Percentiles rank a stretch among this genome's conserved stretches.
Evolutionary conservation across 2,888 invertebrate species (phyloP).

Genomic region (Toxonevra muliebris): DNA sequence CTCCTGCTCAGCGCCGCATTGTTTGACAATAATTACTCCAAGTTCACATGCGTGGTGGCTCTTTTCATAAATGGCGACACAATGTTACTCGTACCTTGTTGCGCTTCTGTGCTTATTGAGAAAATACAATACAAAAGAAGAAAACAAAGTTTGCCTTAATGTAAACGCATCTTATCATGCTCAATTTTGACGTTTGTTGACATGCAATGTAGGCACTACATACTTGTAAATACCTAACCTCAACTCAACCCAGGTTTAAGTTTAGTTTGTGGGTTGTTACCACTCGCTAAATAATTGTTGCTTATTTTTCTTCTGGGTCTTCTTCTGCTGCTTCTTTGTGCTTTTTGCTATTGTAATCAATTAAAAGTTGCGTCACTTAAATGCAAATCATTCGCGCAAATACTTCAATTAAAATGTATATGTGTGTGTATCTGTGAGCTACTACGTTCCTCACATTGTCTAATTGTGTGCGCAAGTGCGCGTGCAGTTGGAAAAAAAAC

Average conservation of each 20-base stretch:
- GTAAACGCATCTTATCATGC: slow-evolving; percentile 11
- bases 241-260: slow-evolving; percentile 20
- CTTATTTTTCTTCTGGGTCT: slow-evolving; percentile 37
- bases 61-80: slow-evolving; percentile 12
- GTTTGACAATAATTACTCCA: slow-evolving; percentile 30
- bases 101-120: slow-evolving; percentile 8
- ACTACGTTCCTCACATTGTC: neutral
- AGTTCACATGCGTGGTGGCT: slow-evolving; percentile 30
- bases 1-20: slow-evolving; percentile 18
- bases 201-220: slow-evolving; percentile 26
- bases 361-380: slow-evolving; percentile 46
- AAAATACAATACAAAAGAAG: slow-evolving; percentile 34
- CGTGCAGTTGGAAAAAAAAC: slow-evolving; percentile 13
- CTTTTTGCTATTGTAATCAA: slow-evolving; percentile 41
- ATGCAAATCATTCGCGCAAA: slow-evolving; percentile 36
- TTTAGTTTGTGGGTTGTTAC: too few species aligned
- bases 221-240: too few species aligned
- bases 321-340: slow-evolving; percentile 13
- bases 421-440: neutral
- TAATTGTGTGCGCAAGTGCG: slow-evolving; percentile 6
- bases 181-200: slow-evolving; percentile 34
- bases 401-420: neutral
- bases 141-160: slow-evolving; percentile 4
- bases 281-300: slow-evolving; percentile 14
- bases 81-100: slow-evolving; percentile 24